Evolutionary conservation across 2,113 vertebrate species (phyloP).

Genomic region (Megalops atlanticus): DNA sequence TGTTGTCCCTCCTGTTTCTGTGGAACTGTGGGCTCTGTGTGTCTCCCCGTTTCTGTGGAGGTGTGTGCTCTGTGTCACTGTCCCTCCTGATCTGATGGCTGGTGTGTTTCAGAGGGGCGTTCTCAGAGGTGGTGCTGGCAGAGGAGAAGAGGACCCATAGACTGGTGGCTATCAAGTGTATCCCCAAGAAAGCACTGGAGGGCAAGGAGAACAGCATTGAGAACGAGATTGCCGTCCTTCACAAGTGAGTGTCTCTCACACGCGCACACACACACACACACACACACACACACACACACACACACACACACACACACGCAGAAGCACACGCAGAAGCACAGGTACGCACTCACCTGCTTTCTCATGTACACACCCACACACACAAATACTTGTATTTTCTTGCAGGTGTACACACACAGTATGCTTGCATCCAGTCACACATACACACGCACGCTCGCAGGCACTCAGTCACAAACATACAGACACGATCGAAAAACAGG

Average conservation of each 20-base stretch:
- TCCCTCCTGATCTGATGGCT: background rate
- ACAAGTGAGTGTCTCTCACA: conserved; percentile 79
- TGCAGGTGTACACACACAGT: background rate
- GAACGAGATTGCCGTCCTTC: conserved; percentile 94
- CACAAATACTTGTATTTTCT: background rate
- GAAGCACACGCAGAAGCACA: background rate
- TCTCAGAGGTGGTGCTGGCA: conserved; percentile 95
- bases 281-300: background rate
- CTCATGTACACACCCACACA: background rate
- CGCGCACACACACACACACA: background rate
- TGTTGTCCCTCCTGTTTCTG: no score
- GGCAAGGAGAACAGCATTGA: conserved; percentile 97
- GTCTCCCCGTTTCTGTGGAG: background rate
- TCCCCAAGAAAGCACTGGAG: conserved; percentile 92
- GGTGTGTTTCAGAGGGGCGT: conserved; percentile 83
- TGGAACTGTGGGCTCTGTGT: no score
- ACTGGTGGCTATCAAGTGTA: conserved; percentile 96
- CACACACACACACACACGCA: background rate
- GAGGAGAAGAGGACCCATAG: conserved; percentile 88
- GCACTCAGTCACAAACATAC: background rate
- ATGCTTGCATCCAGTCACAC: no score
- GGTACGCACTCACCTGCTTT: background rate
- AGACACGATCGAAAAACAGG: background rate
- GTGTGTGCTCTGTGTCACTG: background rate
- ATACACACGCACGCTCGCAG: background rate